Evolutionary conservation across 1,140 invertebrate genomes (phyloP).

Genomic region (Eubasilissa regina): DNA sequence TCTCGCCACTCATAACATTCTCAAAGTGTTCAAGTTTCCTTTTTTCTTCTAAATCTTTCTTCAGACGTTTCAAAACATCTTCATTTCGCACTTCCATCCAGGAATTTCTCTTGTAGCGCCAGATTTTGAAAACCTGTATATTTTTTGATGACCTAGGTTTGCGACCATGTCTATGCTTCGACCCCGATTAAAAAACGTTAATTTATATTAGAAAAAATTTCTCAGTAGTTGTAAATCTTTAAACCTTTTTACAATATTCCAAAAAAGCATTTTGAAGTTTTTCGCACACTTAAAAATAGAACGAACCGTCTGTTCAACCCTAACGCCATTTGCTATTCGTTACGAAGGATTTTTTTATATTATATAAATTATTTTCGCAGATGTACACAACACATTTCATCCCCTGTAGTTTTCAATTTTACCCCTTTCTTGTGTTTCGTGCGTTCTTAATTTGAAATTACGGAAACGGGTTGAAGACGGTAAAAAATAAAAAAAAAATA

Average conservation of each 20-base stretch:
- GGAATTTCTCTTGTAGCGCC: too few relatives aligned
- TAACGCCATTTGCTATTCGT: neutral
- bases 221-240: too few relatives aligned
- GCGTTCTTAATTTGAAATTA: constrained; percentile 47
- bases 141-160: too few relatives aligned
- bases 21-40: too few relatives aligned
- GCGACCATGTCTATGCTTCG: too few relatives aligned
- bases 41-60: too few relatives aligned
- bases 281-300: constrained; percentile 17
- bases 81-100: too few relatives aligned
- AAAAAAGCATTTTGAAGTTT: neutral
- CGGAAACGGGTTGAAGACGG: constrained; percentile 24
- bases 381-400: neutral
- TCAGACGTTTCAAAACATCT: too few relatives aligned
- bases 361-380: constrained; percentile 7
- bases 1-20: too few relatives aligned
- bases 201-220: too few relatives aligned
- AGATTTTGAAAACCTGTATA: too few relatives aligned
- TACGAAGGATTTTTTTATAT: neutral
- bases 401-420: constrained; percentile 26
- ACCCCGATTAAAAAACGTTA: too few relatives aligned
- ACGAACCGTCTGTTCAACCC: neutral
- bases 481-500: constrained; percentile 29
- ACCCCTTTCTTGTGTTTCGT: constrained; percentile 36
- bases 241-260: neutral